Percentiles rank a stretch among this genome's conserved stretches.
phyloP scores from a whole-genome alignment of 2,888 invertebrate genomes.

The Platerodrilus igneus region DNA sequence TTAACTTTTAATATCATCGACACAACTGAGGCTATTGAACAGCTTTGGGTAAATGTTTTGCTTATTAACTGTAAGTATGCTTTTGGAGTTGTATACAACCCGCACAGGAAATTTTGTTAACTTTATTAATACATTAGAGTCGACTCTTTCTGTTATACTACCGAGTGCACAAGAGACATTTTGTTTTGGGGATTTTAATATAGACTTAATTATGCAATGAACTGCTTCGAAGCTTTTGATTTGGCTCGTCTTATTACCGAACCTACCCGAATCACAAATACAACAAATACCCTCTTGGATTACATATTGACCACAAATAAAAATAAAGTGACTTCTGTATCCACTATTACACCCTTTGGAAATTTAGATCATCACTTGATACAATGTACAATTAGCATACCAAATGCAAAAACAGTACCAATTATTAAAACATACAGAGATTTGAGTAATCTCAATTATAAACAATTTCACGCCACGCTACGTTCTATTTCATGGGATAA shows the following conservation, averaged over 20 bases:
- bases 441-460: neutral
- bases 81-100: no score
- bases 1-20: no score
- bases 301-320: slow-evolving; percentile 1
- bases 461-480: neutral
- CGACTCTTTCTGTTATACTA: slow-evolving; percentile 2
- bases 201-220: neutral
- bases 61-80: no score
- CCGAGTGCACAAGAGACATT: slow-evolving; percentile 1
- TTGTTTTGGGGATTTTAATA: slow-evolving; percentile 11
- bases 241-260: slow-evolving; percentile 4
- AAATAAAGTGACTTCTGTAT: neutral
- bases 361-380: neutral
- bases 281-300: slow-evolving; percentile 6
- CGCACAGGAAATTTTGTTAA: no score
- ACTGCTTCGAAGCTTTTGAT: slow-evolving; percentile 1
- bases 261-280: slow-evolving; percentile 3
- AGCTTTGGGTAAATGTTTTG: no score
- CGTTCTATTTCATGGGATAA: slow-evolving; percentile 1
- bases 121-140: slow-evolving; percentile 6
- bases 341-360: neutral
- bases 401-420: neutral
- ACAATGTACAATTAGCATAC: neutral
- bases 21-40: no score
- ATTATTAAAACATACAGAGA: neutral